Percentiles rank a stretch among this genome's conserved stretches.
Evolutionary conservation across 2,113 vertebrate genomes (phyloP).

Genomic region (Steatornis caripensis): DNA sequence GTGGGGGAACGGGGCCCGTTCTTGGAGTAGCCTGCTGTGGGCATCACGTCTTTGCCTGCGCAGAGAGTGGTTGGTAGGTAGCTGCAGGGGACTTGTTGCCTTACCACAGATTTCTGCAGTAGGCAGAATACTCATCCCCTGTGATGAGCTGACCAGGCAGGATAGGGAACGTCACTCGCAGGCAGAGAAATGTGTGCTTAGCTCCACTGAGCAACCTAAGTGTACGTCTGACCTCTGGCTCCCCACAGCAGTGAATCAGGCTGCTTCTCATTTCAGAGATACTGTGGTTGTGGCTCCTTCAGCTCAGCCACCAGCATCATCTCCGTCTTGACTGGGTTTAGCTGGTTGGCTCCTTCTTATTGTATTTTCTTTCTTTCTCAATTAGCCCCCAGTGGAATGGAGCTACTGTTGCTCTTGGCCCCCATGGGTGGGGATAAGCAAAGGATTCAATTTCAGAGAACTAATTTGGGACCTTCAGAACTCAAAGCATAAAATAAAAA

Average conservation of each 20-base stretch:
- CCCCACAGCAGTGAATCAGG: neutral
- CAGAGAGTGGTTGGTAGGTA: neutral
- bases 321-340: neutral
- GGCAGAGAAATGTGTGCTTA: neutral
- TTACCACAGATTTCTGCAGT: neutral
- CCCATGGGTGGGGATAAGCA: neutral
- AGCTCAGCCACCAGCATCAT: neutral
- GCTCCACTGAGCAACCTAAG: neutral
- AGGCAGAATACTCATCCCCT: neutral
- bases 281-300: neutral
- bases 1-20: rapidly evolving
- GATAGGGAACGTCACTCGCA: neutral
- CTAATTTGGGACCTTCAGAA: neutral
- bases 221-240: neutral
- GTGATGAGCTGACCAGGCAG: neutral
- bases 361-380: neutral
- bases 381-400: neutral
- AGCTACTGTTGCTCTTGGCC: neutral
- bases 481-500: neutral
- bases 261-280: neutral
- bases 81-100: neutral
- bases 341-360: neutral
- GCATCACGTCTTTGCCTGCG: neutral
- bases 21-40: neutral
- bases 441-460: neutral